Conservation (phyloP, 2,113 vertebrate genomes). For the Oxyruncus cristatus region DNA sequence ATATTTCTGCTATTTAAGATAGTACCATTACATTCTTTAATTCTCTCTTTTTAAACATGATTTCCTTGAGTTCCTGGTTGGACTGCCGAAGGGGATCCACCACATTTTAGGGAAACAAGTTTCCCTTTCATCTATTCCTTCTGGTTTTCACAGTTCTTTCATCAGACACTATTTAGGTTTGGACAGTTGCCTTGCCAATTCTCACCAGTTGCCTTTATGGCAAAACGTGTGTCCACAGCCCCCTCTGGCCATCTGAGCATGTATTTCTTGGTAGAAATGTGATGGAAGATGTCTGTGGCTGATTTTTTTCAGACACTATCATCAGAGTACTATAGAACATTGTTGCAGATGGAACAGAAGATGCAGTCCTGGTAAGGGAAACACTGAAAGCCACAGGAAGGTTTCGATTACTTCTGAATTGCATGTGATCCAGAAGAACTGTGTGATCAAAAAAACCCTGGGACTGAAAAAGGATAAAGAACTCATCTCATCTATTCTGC, state of each 20-base stretch:
- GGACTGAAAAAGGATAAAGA: not conserved
- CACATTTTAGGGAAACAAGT: not conserved
- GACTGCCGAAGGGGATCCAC: not conserved
- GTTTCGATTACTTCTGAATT: not conserved
- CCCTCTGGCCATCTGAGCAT: not conserved
- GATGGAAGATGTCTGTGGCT: not conserved
- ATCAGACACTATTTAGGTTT: not conserved
- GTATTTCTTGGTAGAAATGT: not conserved
- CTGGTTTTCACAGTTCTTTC: not conserved
- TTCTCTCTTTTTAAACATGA: not conserved
- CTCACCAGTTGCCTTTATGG: not conserved
- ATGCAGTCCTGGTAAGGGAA: not conserved
- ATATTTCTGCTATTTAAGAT: not conserved
- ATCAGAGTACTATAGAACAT: not conserved
- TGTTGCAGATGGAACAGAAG: not conserved
- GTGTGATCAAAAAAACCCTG: not conserved
- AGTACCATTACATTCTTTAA: not conserved
- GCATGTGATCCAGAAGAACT: not conserved
- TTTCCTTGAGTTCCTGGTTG: not conserved
- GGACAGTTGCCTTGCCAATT: not conserved
- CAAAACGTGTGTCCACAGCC: rapidly evolving
- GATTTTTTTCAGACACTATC: not conserved
- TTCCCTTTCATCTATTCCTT: not conserved
- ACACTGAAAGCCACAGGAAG: not conserved
- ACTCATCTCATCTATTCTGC: not conserved